Conservation (phyloP, 2,797 vertebrate genomes). For the Falco cherrug region DNA sequence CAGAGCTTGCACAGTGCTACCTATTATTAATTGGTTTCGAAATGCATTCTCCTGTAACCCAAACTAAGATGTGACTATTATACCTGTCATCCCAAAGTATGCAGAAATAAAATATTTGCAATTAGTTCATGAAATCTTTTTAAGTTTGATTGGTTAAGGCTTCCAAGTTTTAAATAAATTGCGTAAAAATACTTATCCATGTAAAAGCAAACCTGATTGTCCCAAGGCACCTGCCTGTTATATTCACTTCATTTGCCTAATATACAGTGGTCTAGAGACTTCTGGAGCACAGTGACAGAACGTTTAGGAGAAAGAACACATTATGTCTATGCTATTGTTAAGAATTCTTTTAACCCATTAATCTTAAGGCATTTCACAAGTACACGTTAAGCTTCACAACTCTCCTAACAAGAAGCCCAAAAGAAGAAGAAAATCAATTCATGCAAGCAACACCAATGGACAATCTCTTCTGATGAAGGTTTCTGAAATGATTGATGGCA, state of each 20-base stretch:
- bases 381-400: not conserved
- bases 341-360: not conserved
- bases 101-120: slow-evolving; percentile 70
- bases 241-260: not conserved
- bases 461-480: not conserved
- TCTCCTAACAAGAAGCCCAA: not conserved
- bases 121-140: slow-evolving; percentile 62
- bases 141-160: slow-evolving; percentile 39
- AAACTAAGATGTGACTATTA: slow-evolving; percentile 61
- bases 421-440: slow-evolving; percentile 29
- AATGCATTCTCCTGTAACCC: slow-evolving; percentile 64
- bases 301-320: not conserved
- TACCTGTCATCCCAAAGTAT: slow-evolving; percentile 65
- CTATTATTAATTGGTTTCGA: slow-evolving; percentile 71
- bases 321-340: not conserved
- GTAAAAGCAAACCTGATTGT: slow-evolving; percentile 28
- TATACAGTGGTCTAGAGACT: not conserved
- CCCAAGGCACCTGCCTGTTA: not conserved
- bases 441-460: not conserved
- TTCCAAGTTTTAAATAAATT: slow-evolving; percentile 61
- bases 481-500: slow-evolving; percentile 26
- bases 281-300: not conserved
- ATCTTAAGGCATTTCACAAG: slow-evolving; percentile 7
- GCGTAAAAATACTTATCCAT: slow-evolving; percentile 29
- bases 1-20: slow-evolving; percentile 42